These are phyloP conservation scores for Halesus radiatus DNA, from an alignment of 1,140 invertebrate genomes.

Conservation along the genomic window DNA sequence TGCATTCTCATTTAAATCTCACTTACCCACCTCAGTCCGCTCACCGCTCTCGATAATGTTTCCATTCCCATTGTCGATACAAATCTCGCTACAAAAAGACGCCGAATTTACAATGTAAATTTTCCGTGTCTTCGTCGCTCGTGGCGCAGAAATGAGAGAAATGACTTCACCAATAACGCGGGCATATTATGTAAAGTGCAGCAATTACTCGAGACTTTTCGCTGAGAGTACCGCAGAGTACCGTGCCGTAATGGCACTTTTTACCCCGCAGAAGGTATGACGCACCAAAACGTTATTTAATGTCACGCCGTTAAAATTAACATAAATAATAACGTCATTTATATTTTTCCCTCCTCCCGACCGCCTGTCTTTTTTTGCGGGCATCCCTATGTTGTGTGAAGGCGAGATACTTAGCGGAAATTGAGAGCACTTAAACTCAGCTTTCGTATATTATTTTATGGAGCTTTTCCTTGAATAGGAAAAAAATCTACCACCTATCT, in stretches of 20 bases:
- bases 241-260: constrained; percentile 42
- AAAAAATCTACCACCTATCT: too few species aligned
- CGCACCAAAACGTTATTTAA: constrained; percentile 58
- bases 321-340: constrained; percentile 59
- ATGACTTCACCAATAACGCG: constrained; percentile 57
- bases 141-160: constrained; percentile 36
- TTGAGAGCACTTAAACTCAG: constrained; percentile 58
- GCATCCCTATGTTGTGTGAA: constrained; percentile 8
- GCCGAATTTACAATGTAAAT: constrained; percentile 31
- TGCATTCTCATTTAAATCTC: neutral
- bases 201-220: constrained; percentile 56
- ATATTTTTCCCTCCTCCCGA: constrained; percentile 49
- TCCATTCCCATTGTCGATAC: constrained; percentile 27
- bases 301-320: constrained; percentile 58
- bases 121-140: constrained; percentile 11
- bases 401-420: constrained; percentile 54
- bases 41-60: constrained; percentile 4
- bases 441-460: constrained; percentile 53
- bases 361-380: constrained; percentile 23
- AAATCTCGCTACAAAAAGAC: constrained; percentile 25
- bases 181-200: constrained; percentile 58
- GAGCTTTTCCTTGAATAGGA: neutral
- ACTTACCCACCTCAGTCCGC: neutral
- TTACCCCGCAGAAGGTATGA: constrained; percentile 52
- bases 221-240: constrained; percentile 46